Evolutionary conservation across 2,888 invertebrate species (phyloP), one percentile per base, ranked within the genome.

Genomic region (Tortrix viridana): DNA sequence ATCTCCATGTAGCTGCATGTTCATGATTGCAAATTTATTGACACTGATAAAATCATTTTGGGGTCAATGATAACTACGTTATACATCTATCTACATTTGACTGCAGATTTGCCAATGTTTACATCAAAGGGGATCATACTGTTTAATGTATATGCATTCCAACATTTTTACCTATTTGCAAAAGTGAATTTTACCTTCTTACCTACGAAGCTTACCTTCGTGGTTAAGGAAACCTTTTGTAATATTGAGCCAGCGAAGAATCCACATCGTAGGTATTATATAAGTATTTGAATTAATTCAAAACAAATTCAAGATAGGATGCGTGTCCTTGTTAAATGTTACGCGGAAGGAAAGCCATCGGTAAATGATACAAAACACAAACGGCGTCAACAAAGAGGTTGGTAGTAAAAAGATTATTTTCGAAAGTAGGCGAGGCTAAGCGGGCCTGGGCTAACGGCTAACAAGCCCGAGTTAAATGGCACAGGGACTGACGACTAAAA

Each of bases 401-500:
- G 41, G 38, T 20, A 22, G 48, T 59, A 67, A 60, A 66, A 68
- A 68, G 49, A 66, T 60, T 47, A 63, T 67, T 63, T 65, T 66
- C 64, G 71, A 69, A 67, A 69, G 68, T 69, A 70, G 65, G 60
- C 73, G 71, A 73, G 70, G 69, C 67, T 70, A 65, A 62, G 46
- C 53, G 66, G 70, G 71, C 73, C 71, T 65, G 71, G 70, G 63
- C 67, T 68, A 65, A 56, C 69, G 60, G 65, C 71, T 69, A 69
- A 74, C 73, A 74, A 74, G 73, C 70, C 69, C 74, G 74, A 78
- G 76, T 79, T 84, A 88, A 90, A 89, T 88, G 88, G 85, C 86
- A 85, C 89, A 88, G 88, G 90, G 89, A 88, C 85, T 77, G 84
- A 81, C 80, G 76, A 73, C 77, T 81, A 80, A 82, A 53, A 84